A percentile compares a stretch with the other conserved stretches of the same genome.
phyloP scores from a whole-genome alignment of 2,113 vertebrate species.

The Amia ocellicauda region DNA sequence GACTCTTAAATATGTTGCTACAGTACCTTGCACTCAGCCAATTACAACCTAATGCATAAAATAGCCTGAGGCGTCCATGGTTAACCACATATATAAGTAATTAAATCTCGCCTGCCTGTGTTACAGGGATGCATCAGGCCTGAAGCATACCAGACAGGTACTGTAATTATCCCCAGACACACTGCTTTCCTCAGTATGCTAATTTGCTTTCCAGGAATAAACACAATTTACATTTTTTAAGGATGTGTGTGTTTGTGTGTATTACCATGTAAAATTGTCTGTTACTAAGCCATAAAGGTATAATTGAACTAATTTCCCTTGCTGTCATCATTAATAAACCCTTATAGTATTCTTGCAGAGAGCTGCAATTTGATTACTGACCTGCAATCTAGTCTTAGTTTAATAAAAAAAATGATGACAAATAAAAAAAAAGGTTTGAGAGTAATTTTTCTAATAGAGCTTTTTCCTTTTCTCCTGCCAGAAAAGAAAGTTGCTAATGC shows the following conservation, averaged over 20 bases:
- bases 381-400: conserved; percentile 56
- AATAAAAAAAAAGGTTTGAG: conserved; percentile 42
- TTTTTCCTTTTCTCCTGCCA: conserved; percentile 57
- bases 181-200: conserved; percentile 10
- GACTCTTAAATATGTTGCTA: conserved; percentile 15
- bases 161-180: conserved; percentile 9
- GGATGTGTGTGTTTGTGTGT: background rate
- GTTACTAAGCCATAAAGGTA: conserved; percentile 34
- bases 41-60: conserved; percentile 28
- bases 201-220: conserved; percentile 27
- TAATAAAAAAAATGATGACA: conserved; percentile 47
- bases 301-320: conserved; percentile 31
- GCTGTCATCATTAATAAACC: conserved; percentile 48
- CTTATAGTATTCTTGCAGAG: conserved; percentile 46
- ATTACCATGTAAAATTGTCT: conserved; percentile 34
- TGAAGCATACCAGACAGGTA: conserved; percentile 17
- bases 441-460: conserved; percentile 60
- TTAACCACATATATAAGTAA: conserved; percentile 23
- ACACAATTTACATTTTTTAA: conserved; percentile 19
- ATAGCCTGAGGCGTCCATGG: conserved; percentile 18
- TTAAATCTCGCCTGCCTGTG: conserved; percentile 28
- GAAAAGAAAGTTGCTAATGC: conserved; percentile 69
- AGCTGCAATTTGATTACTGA: conserved; percentile 54
- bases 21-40: conserved; percentile 23
- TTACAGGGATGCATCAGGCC: conserved; percentile 16